These are phyloP conservation scores for Acleris holmiana DNA, from an alignment of 2,888 invertebrate genomes.

Conservation along the genomic window DNA sequence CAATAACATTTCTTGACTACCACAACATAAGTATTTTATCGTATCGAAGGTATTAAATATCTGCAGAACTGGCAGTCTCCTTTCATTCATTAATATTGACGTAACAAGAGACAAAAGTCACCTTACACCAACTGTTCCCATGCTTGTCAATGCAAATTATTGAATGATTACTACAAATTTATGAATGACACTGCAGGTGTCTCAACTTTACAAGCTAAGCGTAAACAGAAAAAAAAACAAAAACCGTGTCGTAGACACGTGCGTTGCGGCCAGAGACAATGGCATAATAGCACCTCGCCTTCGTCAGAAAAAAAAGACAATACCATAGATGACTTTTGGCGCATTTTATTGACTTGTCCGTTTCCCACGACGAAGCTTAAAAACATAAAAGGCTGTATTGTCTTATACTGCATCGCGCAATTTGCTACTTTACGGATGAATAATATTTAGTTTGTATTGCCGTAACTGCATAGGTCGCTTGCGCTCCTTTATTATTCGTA, in stretches of 20 bases:
- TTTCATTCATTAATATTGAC: constrained; percentile 23
- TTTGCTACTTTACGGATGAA: neutral
- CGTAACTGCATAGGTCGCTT: neutral
- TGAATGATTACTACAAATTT: constrained; percentile 41
- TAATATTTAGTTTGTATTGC: neutral
- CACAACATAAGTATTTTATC: no score
- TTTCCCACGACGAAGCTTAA: constrained; percentile 58
- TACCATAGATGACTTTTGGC: constrained; percentile 57
- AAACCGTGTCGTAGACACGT: constrained; percentile 75
- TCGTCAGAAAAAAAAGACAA: constrained; percentile 54
- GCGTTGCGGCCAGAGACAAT: constrained; percentile 79
- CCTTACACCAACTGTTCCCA: constrained; percentile 34
- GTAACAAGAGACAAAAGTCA: constrained; percentile 31
- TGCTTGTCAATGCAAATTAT: constrained; percentile 31
- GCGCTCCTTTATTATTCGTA: constrained; percentile 2
- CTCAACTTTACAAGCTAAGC: constrained; percentile 52
- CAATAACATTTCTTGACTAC: no score
- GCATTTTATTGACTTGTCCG: constrained; percentile 62
- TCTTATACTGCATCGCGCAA: neutral
- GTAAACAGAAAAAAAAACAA: constrained; percentile 58
- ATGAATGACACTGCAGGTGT: constrained; percentile 78
- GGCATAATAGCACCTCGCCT: constrained; percentile 54
- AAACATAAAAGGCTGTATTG: constrained; percentile 4
- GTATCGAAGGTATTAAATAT: no score
- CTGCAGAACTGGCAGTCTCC: neutral